Evolutionary conservation across 2,113 vertebrate genomes (phyloP).

Genomic region (Pachypanchax playfairii): DNA sequence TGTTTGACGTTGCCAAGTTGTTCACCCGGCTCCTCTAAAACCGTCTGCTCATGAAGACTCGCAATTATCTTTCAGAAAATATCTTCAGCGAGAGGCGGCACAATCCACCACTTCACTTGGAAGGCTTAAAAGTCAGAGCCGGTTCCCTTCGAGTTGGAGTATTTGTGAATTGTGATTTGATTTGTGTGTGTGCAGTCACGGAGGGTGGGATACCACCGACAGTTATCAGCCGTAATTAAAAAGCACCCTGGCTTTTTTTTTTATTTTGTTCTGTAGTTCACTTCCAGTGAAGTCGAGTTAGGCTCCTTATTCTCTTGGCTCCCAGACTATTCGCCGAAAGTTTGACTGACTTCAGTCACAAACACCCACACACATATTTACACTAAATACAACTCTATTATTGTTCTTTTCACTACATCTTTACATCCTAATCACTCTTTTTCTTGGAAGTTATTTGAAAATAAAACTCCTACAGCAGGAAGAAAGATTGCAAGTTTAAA

Average conservation of each 20-base stretch:
- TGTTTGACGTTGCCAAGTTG: conserved; percentile 66
- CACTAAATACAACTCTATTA: too few species aligned
- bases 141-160: conserved; percentile 65
- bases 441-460: background rate
- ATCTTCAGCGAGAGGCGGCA: conserved; percentile 50
- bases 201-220: conserved; percentile 69
- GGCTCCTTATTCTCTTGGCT: conserved; percentile 50
- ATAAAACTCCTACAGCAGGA: background rate
- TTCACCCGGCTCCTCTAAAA: conserved; percentile 68
- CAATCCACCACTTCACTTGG: conserved; percentile 65
- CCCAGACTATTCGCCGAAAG: conserved; percentile 41
- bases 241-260: conserved; percentile 64
- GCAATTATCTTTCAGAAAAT: conserved; percentile 74
- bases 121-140: conserved; percentile 63
- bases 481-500: background rate
- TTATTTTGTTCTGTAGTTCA: conserved; percentile 20
- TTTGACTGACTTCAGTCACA: conserved; percentile 34
- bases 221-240: conserved; percentile 70
- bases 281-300: conserved; percentile 48
- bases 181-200: conserved; percentile 57
- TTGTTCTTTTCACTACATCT: too few species aligned
- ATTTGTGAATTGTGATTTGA: conserved; percentile 68
- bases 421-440: background rate
- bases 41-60: conserved; percentile 69
- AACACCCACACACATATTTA: conserved; percentile 6